Percentiles rank a stretch among this genome's conserved stretches.
Conservation (phyloP, 2,113 vertebrate species). For the Bos indicus region DNA sequence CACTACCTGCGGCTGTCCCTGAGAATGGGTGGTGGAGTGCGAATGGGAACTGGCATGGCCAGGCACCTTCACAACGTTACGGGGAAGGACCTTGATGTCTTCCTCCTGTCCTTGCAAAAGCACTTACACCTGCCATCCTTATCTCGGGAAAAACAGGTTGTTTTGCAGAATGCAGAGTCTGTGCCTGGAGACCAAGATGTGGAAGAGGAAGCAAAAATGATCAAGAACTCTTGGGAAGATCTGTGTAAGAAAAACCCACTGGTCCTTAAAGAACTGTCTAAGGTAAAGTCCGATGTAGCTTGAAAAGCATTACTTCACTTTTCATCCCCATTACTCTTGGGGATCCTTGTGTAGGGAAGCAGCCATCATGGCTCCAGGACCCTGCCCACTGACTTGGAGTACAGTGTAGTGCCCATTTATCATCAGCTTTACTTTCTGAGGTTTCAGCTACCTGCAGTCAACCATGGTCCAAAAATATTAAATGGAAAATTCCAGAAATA, state of each 20-base stretch:
- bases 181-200: slow-evolving; percentile 89
- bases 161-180: slow-evolving; percentile 65
- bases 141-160: slow-evolving; percentile 68
- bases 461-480: background rate
- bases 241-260: slow-evolving; percentile 87
- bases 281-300: slow-evolving; percentile 78
- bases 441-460: background rate
- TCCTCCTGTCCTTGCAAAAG: background rate
- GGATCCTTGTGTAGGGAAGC: background rate
- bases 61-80: background rate
- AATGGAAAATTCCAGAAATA: background rate
- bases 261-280: slow-evolving; percentile 90
- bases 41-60: background rate
- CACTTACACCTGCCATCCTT: background rate
- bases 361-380: background rate
- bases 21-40: background rate
- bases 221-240: slow-evolving; percentile 83
- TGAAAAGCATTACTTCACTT: background rate
- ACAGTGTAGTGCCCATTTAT: background rate
- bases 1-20: background rate
- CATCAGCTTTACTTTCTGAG: background rate
- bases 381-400: background rate
- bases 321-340: background rate
- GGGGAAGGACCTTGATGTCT: background rate
- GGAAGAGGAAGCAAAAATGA: slow-evolving; percentile 88